These are phyloP conservation scores for Cylindroiulus punctatus DNA, from an alignment of 2,888 invertebrate species.

Conservation along the genomic window DNA sequence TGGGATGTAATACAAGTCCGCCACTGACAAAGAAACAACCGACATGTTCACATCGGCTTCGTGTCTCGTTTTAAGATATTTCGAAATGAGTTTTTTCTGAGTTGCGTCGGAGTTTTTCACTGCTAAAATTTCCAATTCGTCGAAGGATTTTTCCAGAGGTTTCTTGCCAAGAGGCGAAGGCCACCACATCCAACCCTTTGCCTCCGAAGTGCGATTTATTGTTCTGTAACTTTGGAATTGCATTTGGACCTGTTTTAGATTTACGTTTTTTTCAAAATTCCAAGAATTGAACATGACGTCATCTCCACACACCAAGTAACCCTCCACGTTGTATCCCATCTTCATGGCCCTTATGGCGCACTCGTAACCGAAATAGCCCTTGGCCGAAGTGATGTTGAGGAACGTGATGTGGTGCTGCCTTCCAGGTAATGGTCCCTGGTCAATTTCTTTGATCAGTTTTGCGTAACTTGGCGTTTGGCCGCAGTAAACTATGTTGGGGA, in stretches of 20 bases:
- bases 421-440: constrained; percentile 1
- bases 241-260: background rate
- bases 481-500: constrained; percentile 54
- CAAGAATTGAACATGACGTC: constrained; percentile 55
- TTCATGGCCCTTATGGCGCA: constrained; percentile 56
- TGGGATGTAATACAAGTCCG: constrained; percentile 51
- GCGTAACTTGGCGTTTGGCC: background rate
- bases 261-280: constrained; percentile 48
- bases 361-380: constrained; percentile 52
- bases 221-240: background rate
- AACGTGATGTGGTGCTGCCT: constrained; percentile 39
- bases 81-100: background rate
- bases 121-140: background rate
- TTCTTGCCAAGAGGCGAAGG: background rate
- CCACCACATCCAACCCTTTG: constrained; percentile 51
- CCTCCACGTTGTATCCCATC: constrained; percentile 54
- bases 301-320: constrained; percentile 55
- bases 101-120: background rate
- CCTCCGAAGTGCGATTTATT: background rate
- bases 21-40: background rate
- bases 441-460: background rate
- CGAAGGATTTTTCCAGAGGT: background rate
- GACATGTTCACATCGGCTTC: background rate
- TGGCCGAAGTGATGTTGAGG: background rate
- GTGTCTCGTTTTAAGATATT: background rate